Evolutionary conservation across 2,113 vertebrate species (phyloP).

Genomic region (Psettodes erumei): DNA sequence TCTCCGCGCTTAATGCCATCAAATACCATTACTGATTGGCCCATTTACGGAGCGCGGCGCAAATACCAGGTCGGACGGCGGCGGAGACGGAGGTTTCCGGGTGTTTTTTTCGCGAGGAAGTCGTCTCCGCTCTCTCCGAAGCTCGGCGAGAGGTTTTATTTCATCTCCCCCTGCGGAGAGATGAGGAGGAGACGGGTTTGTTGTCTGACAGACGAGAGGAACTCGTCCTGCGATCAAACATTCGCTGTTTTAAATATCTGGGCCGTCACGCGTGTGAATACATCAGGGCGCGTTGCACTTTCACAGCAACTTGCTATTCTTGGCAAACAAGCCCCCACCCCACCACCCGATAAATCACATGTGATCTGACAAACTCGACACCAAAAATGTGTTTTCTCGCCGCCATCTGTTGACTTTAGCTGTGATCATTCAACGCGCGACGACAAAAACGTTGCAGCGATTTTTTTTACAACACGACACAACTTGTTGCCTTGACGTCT

Average conservation of each 20-base stretch:
- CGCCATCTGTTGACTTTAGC: neutral
- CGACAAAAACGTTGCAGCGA: neutral
- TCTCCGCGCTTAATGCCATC: slow-evolving; percentile 77
- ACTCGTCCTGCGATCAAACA: neutral
- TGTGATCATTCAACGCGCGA: too few relatives aligned
- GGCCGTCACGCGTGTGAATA: slow-evolving; percentile 17
- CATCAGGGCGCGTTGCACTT: neutral
- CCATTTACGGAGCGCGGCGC: slow-evolving; percentile 76
- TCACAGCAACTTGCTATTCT: neutral
- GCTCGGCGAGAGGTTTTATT: too few relatives aligned
- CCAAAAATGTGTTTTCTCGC: slow-evolving; percentile 3
- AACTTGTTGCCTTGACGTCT: slow-evolving; percentile 26
- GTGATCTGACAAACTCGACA: slow-evolving; percentile 6
- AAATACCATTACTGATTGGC: slow-evolving; percentile 80
- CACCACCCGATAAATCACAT: neutral
- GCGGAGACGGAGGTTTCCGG: too few relatives aligned
- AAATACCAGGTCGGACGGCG: slow-evolving; percentile 59
- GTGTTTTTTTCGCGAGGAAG: too few relatives aligned
- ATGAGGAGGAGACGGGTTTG: neutral
- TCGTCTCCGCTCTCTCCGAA: too few relatives aligned
- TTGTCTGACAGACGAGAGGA: neutral
- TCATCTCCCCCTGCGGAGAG: neutral
- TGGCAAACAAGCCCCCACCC: too few relatives aligned
- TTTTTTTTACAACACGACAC: neutral
- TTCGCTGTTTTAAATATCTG: slow-evolving; percentile 7